A percentile compares a stretch with the other conserved stretches of the same genome.
phyloP scores from a whole-genome alignment of 2,888 invertebrate species.

The Salpingus planirostris region DNA sequence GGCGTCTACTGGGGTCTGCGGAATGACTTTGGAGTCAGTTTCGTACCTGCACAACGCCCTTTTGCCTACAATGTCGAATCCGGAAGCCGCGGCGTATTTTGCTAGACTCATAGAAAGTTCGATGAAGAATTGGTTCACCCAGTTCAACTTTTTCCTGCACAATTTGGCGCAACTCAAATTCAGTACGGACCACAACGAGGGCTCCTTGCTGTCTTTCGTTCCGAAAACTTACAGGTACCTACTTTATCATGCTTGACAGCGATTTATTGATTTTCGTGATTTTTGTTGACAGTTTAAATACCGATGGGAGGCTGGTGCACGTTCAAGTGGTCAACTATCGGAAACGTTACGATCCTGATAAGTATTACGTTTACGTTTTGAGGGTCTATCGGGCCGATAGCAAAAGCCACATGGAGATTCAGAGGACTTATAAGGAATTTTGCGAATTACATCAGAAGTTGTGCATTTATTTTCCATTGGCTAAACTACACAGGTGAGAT shows the following conservation, averaged over 20 bases:
- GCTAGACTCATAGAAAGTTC: slow-evolving; percentile 94
- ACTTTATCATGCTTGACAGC: background rate
- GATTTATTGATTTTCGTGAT: slow-evolving; percentile 2
- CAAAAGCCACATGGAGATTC: slow-evolving; percentile 78
- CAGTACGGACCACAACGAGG: slow-evolving; percentile 75
- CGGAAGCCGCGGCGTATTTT: slow-evolving; percentile 94
- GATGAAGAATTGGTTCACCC: slow-evolving; percentile 86
- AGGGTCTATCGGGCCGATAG: slow-evolving; percentile 77
- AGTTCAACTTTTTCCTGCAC: slow-evolving; percentile 97
- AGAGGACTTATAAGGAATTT: slow-evolving; percentile 94
- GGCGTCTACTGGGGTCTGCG: slow-evolving; percentile 84
- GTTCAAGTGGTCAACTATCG: slow-evolving; percentile 84
- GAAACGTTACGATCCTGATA: slow-evolving; percentile 94
- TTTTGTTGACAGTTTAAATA: slow-evolving; percentile 56
- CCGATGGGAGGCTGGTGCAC: slow-evolving; percentile 79
- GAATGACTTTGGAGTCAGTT: slow-evolving; percentile 86
- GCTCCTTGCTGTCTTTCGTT: slow-evolving; percentile 83
- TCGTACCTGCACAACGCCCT: slow-evolving; percentile 86
- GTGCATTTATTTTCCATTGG: slow-evolving; percentile 82
- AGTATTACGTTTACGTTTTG: slow-evolving; percentile 91
- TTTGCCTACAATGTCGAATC: slow-evolving; percentile 80
- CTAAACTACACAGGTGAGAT: slow-evolving; percentile 83
- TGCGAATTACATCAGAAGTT: slow-evolving; percentile 93
- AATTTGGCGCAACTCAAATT: slow-evolving; percentile 86
- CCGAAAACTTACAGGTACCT: slow-evolving; percentile 89